Conservation (phyloP, 2,113 vertebrate species). For the Strix uralensis region DNA sequence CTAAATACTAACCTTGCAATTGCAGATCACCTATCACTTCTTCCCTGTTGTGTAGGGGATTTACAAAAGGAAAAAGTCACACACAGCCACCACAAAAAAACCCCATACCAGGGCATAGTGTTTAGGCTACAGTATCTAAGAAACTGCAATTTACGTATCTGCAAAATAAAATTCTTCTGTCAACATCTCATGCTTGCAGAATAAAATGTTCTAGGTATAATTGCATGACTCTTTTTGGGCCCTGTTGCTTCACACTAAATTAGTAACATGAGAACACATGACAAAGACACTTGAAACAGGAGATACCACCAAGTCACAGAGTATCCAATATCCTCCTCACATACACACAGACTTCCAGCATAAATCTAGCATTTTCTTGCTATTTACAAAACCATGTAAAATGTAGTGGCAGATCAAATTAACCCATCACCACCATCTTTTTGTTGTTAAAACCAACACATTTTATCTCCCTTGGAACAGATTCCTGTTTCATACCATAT, state of each 20-base stretch:
- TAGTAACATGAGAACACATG: rapidly evolving
- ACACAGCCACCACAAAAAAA: background rate
- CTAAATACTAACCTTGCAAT: background rate
- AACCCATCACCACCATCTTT: background rate
- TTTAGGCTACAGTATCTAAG: background rate
- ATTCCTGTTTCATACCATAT: background rate
- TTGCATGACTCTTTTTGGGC: background rate
- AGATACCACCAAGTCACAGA: background rate
- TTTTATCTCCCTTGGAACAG: background rate
- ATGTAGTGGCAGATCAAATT: background rate
- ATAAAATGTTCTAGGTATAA: background rate
- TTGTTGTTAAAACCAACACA: background rate
- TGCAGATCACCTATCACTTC: background rate
- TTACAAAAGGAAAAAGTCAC: background rate
- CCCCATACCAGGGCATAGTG: background rate
- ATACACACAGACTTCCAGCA: background rate
- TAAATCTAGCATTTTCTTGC: background rate
- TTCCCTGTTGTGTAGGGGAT: background rate
- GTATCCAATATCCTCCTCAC: background rate
- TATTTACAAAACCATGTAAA: background rate
- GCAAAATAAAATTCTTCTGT: background rate
- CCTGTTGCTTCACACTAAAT: background rate
- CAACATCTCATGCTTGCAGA: background rate
- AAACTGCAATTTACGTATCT: background rate
- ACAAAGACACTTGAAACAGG: background rate